Base-by-base conservation (phyloP, 2,888 invertebrate species). In the Caradrina clavipalpis region DNA sequence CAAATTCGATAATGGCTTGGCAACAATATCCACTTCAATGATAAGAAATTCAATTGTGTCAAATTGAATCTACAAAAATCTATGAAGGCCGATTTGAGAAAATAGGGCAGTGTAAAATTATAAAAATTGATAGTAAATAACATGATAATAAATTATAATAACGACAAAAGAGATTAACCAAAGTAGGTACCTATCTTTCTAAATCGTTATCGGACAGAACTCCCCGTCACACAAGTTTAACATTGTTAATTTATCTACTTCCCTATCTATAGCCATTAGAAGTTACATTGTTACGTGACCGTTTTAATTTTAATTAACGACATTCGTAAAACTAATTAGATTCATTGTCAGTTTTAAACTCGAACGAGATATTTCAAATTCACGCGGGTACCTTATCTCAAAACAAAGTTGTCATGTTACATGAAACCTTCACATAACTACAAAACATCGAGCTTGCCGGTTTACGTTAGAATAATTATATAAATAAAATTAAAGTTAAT, bases 231-330 rank as follows among this genome's bases (percentile, higher is more conserved):
- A 8, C n/a, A 42, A 39, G 17, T 55, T 55, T 54, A 15, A 53
- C 15, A 42, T 31, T 42, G 13, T 19, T 55, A 31, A 45, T 59
- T 45, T 42, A 49, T 42, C 45, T 45, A 2, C 45, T 62, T 58
- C n/a, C 31, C 17, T 11, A 22, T 42, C 35, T 26, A 13, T 60
- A 31, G 10, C 39, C 53, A 39, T 42, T 51, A 56, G 1, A 58
- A 72, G 55, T 70, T 55, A 31, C n/a, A 31, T 47, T 63, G 58
- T 68, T 67, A 69, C 50, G 39, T 53, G 26, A 61, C 21, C 21
- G 17, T 54, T 63, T 57, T 42, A 22, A 61, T 51, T 70, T 66
- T 68, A 79, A 71, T 39, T 64, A 80, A 61, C 15, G 42, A 61
- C 17, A 56, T 59, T 74, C 17, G 49, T 21, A 31, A 67, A 47